These are phyloP conservation scores for Aphrocallistes beatrix DNA, from an alignment of 37 sponge, comb jelly and placozoan species.

Conservation along the genomic window DNA sequence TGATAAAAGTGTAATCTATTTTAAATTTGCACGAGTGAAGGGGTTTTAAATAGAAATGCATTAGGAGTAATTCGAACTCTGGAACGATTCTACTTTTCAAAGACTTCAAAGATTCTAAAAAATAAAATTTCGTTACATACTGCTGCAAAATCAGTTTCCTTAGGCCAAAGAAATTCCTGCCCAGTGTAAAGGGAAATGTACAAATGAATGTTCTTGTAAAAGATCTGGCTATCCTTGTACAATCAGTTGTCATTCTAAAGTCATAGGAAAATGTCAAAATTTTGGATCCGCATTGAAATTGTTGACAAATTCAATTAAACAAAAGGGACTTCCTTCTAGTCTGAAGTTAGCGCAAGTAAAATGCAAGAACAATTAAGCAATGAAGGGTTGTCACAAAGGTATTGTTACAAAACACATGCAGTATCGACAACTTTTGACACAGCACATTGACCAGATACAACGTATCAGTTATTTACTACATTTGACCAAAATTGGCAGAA, in stretches of 20 bases:
- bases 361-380: too few species aligned
- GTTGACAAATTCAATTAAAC: too few species aligned
- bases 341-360: too few species aligned
- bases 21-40: background rate
- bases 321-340: too few species aligned
- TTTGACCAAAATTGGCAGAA: background rate
- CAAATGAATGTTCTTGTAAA: background rate
- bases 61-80: too few species aligned
- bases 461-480: too few species aligned
- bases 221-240: background rate
- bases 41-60: background rate
- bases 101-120: background rate
- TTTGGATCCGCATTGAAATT: too few species aligned
- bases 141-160: background rate
- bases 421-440: too few species aligned
- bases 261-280: background rate
- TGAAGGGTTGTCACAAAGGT: too few species aligned
- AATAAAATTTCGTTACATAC: background rate
- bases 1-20: background rate
- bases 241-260: background rate
- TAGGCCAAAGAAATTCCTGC: background rate
- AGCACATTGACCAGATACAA: too few species aligned
- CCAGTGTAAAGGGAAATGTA: background rate
- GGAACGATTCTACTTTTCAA: too few species aligned
- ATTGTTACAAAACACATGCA: too few species aligned